Base-by-base conservation (phyloP, 2,797 vertebrate species). In the Champsocephalus gunnari region DNA sequence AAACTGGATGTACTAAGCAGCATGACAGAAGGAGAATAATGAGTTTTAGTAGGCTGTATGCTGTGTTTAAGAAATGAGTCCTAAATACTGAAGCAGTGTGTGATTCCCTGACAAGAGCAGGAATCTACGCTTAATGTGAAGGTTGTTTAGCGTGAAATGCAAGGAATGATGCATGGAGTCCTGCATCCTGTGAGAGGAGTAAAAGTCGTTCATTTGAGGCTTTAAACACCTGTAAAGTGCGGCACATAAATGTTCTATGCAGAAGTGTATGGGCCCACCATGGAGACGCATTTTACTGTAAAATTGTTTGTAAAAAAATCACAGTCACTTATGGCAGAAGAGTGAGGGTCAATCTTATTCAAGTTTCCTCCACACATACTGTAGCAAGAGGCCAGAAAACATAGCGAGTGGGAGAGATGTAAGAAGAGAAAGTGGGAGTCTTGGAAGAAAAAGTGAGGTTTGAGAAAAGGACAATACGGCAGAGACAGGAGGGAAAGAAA, bases 81-180 rank as follows among this genome's bases (percentile, higher is more conserved):
- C 73, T 86, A 84, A 86, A 88, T 77, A 84, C 79, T 69, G 80
- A 80, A 68, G 75, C 24, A 74, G 58, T 72, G 60, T 75, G 64
- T 72, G 81, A 88, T 82, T 76, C 21, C 32, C 54, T 50, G 78
- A 83, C 82, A 81, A 59, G 76, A 62, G 47, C 64, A 45, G 51
- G 75, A 58, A 32, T 79, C 75, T 43, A 77, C 80, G 59, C 85
- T 88, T 71, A 73, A 69, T 64, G 28, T 63, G 34, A 61, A 43
- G n/a, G 53, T 71, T 84, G 75, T 65, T 80, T 75, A 69, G 75
- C 86, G 78, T 84, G 79, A 79, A 73, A 65, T n/a, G 48, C 0
- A 4, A 67, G 38, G 60, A 75, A 76, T 70, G 45, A 73, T 69
- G 68, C 12, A 5, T 57, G 62, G 71, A 76, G 38, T 64, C 80